Evolutionary conservation across 2,113 vertebrate genomes (phyloP).

Genomic region (Callionymus lyra): DNA sequence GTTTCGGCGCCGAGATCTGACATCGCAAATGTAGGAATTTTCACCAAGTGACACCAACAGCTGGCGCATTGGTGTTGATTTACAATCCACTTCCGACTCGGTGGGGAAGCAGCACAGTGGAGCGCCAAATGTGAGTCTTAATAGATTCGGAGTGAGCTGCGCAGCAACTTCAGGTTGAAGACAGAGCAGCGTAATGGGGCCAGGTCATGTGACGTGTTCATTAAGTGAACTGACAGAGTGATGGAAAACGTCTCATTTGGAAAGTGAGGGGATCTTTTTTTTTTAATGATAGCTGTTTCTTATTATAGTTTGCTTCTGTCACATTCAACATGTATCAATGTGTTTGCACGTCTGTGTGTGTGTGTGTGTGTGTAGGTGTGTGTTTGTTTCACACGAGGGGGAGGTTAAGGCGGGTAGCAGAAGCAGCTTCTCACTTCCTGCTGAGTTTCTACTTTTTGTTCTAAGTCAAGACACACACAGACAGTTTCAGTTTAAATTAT

Average conservation of each 20-base stretch:
- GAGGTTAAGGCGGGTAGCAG: too few species aligned
- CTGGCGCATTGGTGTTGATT: slow-evolving; percentile 38
- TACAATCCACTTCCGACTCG: slow-evolving; percentile 18
- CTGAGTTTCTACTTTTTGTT: too few species aligned
- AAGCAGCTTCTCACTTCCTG: too few species aligned
- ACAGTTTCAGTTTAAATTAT: too few species aligned
- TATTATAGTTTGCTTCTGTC: too few species aligned
- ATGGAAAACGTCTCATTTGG: slow-evolving; percentile 31
- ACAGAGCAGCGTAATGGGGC: slow-evolving; percentile 22
- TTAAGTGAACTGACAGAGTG: slow-evolving; percentile 10
- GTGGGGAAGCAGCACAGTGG: slow-evolving; percentile 8
- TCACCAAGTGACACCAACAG: slow-evolving; percentile 34
- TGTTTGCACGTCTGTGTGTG: neutral
- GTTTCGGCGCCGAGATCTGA: slow-evolving; percentile 31
- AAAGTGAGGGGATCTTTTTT: slow-evolving; percentile 8
- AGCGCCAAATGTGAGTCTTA: slow-evolving; percentile 21
- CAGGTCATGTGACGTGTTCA: slow-evolving; percentile 11
- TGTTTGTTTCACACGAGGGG: neutral
- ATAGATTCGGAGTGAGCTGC: slow-evolving; percentile 6
- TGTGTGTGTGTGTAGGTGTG: neutral
- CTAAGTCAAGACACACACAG: too few species aligned
- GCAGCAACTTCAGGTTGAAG: slow-evolving; percentile 11
- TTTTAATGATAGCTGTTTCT: neutral
- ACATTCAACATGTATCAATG: neutral
- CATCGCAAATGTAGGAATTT: slow-evolving; percentile 36